Base-by-base conservation (phyloP, 1,140 invertebrate genomes). In the Delia radicum region DNA sequence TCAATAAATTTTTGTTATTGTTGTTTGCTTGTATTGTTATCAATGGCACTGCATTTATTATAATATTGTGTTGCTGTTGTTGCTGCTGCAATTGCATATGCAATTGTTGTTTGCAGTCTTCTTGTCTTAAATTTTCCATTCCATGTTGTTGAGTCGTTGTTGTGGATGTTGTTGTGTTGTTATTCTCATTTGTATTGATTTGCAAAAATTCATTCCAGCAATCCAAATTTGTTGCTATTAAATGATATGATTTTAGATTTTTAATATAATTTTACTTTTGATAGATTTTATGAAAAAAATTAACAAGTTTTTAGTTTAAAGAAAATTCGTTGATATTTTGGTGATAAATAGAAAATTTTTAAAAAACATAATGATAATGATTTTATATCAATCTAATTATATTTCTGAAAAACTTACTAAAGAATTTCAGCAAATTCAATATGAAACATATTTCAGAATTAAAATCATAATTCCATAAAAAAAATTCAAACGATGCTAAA, bases 21-120 rank as follows among this genome's bases (percentile, higher is more conserved):
- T 79, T 85, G 18, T n/a, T 55, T 15, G 48, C 24, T 79, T 85
- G 83, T 74, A 85, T 85, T 65, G 80, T 83, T 71, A 85, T 84
- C 79, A 85, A 82, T 81, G 84, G 84, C 77, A 85, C 84, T 27
- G 83, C 80, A 80, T 85, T 83, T 37, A 84, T 74, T 27, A 85
- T 81, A 21, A 85, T 78, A 63, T 82, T 83, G 48, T 85, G 82
- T 65, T 82, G 42, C 18, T 76, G 75, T 42, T 69, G 71, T 13
- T 72, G 69, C 18, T 67, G 63, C 28, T 75, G 74, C 24, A 75
- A 74, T 73, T 82, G 80, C 65, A 79, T 77, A 4, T 78, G 80
- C 31, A 79, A 76, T 15, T 79, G 79, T 42, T 76, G 69, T 46
- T 79, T 77, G 37, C 75, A 67, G 69, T 80, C 37, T 21, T 77